Conservation (phyloP, 2,113 vertebrate species). For the Pholis gunnellus region DNA sequence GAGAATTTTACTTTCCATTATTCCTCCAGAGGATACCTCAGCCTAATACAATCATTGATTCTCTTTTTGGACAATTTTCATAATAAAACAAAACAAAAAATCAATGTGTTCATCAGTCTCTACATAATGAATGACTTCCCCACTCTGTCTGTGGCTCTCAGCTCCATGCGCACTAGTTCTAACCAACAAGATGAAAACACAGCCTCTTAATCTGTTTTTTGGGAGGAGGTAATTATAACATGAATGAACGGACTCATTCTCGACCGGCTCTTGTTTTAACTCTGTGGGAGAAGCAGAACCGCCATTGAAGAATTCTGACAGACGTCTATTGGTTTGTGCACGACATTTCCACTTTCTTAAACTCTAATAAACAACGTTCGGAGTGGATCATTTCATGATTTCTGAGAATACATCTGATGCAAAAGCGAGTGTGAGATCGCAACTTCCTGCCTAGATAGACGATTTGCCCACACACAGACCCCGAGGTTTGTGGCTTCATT, state of each 20-base stretch:
- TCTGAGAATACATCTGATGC: slow-evolving; percentile 41
- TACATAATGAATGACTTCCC: too few relatives aligned
- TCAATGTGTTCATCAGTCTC: neutral
- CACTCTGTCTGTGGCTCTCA: too few relatives aligned
- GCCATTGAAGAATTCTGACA: too few relatives aligned
- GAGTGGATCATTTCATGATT: slow-evolving; percentile 22
- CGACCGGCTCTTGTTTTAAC: neutral
- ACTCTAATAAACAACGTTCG: neutral
- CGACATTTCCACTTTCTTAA: slow-evolving; percentile 9
- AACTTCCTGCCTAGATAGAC: slow-evolving; percentile 67
- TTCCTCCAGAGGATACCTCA: neutral
- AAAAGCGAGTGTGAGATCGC: slow-evolving; percentile 23
- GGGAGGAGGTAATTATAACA: neutral
- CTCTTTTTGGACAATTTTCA: neutral
- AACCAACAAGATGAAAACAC: neutral
- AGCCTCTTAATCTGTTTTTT: neutral
- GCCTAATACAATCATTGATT: neutral
- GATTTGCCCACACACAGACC: slow-evolving; percentile 35
- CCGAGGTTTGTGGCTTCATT: slow-evolving; percentile 59
- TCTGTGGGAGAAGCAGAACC: too few relatives aligned
- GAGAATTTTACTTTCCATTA: neutral
- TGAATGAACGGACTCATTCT: neutral
- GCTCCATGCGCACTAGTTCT: too few relatives aligned
- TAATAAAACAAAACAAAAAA: neutral
- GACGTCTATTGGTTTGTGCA: too few relatives aligned